Conservation (phyloP, 2,113 vertebrate genomes). For the Xiphias gladius region DNA sequence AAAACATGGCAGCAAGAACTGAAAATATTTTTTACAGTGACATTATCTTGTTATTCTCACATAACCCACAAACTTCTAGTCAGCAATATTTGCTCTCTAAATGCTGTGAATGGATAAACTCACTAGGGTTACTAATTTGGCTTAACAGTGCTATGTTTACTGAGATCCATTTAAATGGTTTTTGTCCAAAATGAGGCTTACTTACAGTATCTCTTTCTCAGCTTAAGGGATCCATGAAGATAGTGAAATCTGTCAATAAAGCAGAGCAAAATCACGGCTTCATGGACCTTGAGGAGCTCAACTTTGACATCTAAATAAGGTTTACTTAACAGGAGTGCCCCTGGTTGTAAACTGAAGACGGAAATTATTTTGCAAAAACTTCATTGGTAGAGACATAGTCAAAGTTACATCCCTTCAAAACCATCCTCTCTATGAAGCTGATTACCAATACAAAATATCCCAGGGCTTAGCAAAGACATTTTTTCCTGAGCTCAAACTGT, state of each 20-base stretch:
- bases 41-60: not conserved
- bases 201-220: not conserved
- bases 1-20: not conserved
- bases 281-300: not conserved
- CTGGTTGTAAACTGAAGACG: not conserved
- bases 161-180: constrained; percentile 8
- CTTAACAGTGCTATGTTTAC: not conserved
- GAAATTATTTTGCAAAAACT: constrained; percentile 34
- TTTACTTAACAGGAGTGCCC: constrained; percentile 1
- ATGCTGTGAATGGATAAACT: not conserved
- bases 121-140: not conserved
- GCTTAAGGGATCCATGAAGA: not conserved
- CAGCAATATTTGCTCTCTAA: not conserved
- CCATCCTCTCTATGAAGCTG: not conserved
- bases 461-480: constrained; percentile 23
- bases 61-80: not conserved
- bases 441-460: constrained; percentile 26
- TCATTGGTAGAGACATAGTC: not conserved
- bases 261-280: no score
- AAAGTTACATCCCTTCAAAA: constrained; percentile 10
- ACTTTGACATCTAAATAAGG: not conserved
- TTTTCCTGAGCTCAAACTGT: constrained; percentile 32
- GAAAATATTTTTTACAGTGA: not conserved
- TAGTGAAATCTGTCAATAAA: no score
- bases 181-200: constrained; percentile 1